Base-by-base conservation (phyloP, 2,113 vertebrate genomes). In the Noturus placidus region DNA sequence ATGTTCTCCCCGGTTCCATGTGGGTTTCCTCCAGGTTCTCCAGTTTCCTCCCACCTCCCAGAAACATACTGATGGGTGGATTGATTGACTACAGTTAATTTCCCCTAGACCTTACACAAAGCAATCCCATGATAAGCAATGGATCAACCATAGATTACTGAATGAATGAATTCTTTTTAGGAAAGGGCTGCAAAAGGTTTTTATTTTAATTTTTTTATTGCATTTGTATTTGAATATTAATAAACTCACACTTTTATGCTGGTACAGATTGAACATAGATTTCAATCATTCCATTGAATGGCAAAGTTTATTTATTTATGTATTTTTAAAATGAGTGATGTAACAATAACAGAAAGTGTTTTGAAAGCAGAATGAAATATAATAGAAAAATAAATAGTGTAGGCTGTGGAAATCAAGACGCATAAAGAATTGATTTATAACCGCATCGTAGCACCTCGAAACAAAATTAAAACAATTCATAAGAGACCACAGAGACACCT, bases 401-500 rank as follows among this genome's bases (percentile, higher is more conserved):
- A 27, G 22, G 22, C 38, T 78, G 5, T 3, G 27, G 76, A 54
- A 54, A 30, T 54, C 76, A 78, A 30, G 5, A 30, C 19, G 76
- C 76, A 78, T 78, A 30, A 54, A 78, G 13, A n/a, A 78, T 78
- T 14, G 5, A 78, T n/a, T 78, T 78, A 52, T 14, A 78, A 30
- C 42, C 20, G 72, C 38, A 46, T 74, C 17, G 10, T 74, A 76
- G 38, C 72, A 76, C 38, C 33, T 76, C 4, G 70, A 25, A 74
- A 74, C 35, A 33, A 52, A 77, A n/a, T 50, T 15, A 5, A 5
- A 72, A 1, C 20, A 14, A 77, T 52, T 15, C 46, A 10, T 52
- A 78, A 78, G 42, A 77, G 46, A 78, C 76, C 76, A 54, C 74
- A 77, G 50, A 78, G 76, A 30, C 27, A 8, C 10, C 30, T 74